These are phyloP conservation scores for Cataglyphis hispanica DNA, from an alignment of 1,140 invertebrate species.

Conservation along the genomic window DNA sequence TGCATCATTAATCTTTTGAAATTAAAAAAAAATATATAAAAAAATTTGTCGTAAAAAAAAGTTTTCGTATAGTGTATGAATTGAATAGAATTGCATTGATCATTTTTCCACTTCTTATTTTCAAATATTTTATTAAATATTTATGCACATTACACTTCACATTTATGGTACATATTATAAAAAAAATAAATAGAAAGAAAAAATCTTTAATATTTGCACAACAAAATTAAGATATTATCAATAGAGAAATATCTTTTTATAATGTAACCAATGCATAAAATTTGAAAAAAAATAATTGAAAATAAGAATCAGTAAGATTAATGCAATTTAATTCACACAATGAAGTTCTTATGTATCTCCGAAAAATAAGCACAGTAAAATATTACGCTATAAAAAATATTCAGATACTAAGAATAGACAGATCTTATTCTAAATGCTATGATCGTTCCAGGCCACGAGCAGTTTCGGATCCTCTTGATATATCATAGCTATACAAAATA, in stretches of 20 bases:
- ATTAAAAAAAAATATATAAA: not conserved
- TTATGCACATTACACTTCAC: not conserved
- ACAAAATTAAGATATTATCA: not conserved
- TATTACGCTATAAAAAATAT: constrained; percentile 26
- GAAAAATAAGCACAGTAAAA: not conserved
- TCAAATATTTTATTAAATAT: constrained; percentile 13
- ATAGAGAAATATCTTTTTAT: not conserved
- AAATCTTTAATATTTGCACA: not conserved
- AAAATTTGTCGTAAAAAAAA: no score
- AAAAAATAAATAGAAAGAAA: not conserved
- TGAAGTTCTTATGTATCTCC: not conserved
- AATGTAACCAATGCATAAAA: not conserved
- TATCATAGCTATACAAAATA: constrained; percentile 27
- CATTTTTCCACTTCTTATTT: not conserved
- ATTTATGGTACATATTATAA: not conserved
- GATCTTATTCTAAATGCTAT: constrained; percentile 47
- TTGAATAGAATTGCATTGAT: not conserved
- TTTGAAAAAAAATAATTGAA: not conserved
- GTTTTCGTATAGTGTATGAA: constrained; percentile 8
- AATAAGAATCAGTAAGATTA: not conserved
- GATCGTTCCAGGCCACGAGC: constrained; percentile 41
- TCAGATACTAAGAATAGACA: not conserved
- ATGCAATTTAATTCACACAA: not conserved
- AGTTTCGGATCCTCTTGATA: constrained; percentile 51
- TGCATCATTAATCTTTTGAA: constrained; percentile 6